Evolutionary conservation across 1,140 invertebrate species (phyloP), one percentile per base, ranked within the genome.

Genomic region (Drosophila sturtevanti): DNA sequence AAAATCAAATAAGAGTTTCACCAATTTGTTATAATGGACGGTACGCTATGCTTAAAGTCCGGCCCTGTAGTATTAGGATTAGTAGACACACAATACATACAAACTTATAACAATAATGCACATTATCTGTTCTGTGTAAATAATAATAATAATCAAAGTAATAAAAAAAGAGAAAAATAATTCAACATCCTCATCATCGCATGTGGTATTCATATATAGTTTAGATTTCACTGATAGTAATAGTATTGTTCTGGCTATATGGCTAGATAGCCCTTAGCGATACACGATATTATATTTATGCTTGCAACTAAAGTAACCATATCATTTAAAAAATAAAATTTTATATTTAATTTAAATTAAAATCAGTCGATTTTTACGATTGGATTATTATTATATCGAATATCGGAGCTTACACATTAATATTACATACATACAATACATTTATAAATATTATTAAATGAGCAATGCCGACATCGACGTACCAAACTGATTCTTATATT

Each of bases 311-410:
- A 70, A 74, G 41, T 48, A 72, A 71, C 22, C 60, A 65, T 63
- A 54, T 31, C 21, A n/a, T 60, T 60, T 60, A n/a, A 60, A 34
- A 60, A 63, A 48, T 52, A 73, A 64, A 62, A 74, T 12, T 74
- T 75, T 71, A 70, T 41, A 52, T 82, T 63, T 51, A 51, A 62
- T 71, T 63, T 63, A 77, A 78, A 75, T 74, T 70, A 85, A 84
- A 89, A 79, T 87, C 82, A 87, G 82, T 87, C 82, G 67, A 74
- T 82, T 82, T 71, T 76, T 69, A 54, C 41, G 34, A 61, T 70
- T 82, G 51, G 41, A 79, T 79, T 89, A 81, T 37, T 62, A 55
- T 65, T 70, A 68, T 77, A 64, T 77, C 68, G 63, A 65, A 70
- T 74, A 66, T 77, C 35, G 27, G 16, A 63, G 68, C 63, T 74